Conservation (phyloP, 2,113 vertebrate genomes). For the Platichthys flesus region DNA sequence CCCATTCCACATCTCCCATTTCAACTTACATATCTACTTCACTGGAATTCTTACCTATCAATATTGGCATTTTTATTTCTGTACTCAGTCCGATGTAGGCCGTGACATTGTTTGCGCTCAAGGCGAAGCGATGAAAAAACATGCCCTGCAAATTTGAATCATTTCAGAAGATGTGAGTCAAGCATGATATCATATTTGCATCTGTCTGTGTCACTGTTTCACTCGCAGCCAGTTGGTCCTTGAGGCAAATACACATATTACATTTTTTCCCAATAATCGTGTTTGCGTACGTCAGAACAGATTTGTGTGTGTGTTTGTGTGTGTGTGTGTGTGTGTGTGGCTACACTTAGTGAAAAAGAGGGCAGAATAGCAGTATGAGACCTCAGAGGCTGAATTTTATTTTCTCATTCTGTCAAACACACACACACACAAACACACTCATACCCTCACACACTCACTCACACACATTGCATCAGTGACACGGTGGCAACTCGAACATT, state of each 20-base stretch:
- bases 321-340: neutral
- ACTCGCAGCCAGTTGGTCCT: conserved; percentile 18
- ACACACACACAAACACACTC: neutral
- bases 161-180: conserved; percentile 47
- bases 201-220: conserved; percentile 18
- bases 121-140: neutral
- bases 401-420: neutral
- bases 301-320: neutral
- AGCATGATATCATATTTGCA: conserved; percentile 47
- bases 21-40: too few species aligned
- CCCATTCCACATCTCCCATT: too few species aligned
- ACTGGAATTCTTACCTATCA: too few species aligned
- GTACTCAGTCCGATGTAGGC: neutral
- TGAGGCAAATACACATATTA: conserved; percentile 32
- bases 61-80: too few species aligned
- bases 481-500: conserved; percentile 34
- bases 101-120: neutral
- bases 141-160: conserved; percentile 39
- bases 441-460: too few species aligned
- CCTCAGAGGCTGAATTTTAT: too few species aligned
- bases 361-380: neutral
- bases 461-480: conserved; percentile 54
- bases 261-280: conserved; percentile 12
- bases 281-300: conserved; percentile 23
- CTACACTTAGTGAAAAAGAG: neutral